A percentile compares a stretch with the other conserved stretches of the same genome.
phyloP scores from a whole-genome alignment of 2,797 vertebrate species.

The Atherinosoma microstoma region DNA sequence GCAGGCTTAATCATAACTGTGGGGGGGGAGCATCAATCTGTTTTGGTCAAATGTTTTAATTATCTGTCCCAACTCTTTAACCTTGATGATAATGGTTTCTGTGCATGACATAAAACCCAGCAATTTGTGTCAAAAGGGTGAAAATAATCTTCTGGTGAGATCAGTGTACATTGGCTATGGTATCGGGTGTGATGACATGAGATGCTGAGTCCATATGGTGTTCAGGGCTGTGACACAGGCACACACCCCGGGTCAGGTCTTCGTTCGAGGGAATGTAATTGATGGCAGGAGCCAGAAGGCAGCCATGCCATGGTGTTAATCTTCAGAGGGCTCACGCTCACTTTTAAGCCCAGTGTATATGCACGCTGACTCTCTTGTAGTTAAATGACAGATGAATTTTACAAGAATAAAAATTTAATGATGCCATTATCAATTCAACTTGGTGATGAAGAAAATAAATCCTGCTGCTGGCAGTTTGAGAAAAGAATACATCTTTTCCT shows the following conservation, averaged over 20 bases:
- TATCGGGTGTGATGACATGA: constrained; percentile 40
- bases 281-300: constrained; percentile 65
- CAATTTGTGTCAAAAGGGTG: constrained; percentile 29
- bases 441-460: constrained; percentile 27
- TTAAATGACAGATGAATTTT: constrained; percentile 8
- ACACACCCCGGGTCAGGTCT: constrained; percentile 55
- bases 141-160: constrained; percentile 36
- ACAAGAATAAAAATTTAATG: constrained; percentile 22
- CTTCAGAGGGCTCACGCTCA: constrained; percentile 64
- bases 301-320: constrained; percentile 67
- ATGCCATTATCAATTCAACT: constrained; percentile 35
- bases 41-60: constrained; percentile 13
- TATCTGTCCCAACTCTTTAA: constrained; percentile 14
- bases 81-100: constrained; percentile 4
- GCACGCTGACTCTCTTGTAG: constrained; percentile 11
- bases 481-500: constrained; percentile 11
- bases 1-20: not conserved
- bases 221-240: constrained; percentile 42
- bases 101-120: constrained; percentile 24
- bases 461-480: constrained; percentile 35
- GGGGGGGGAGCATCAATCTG: too few relatives aligned
- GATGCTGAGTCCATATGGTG: constrained; percentile 59
- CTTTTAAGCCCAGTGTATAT: constrained; percentile 35
- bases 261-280: constrained; percentile 62
- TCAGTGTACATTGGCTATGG: constrained; percentile 24